Evolutionary conservation across 2,113 vertebrate genomes (phyloP), one percentile per base, ranked within the genome.

Genomic region (Pelecanus crispus): DNA sequence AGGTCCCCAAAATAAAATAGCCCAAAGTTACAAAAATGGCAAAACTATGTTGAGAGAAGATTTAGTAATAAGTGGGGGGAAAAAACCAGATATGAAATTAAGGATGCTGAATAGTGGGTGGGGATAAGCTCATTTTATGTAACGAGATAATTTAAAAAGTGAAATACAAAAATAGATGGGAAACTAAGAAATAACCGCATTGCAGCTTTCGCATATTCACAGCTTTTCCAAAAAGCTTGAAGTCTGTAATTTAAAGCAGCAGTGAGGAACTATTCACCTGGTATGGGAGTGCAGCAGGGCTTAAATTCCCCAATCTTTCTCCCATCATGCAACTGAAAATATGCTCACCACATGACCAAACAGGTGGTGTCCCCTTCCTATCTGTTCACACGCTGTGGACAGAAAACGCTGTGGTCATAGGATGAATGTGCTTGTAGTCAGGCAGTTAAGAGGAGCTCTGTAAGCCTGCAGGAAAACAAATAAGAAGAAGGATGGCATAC

Each of bases 151-250:
- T 93, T 92, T 93, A 47, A 83, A 91, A 91, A 82, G 31, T 92
- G 40, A 85, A 91, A 89, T 89, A 65, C 49, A 65, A 53, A 95
- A 94, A 89, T 91, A 91, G 71, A 61, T 61, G 53, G 13, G 50
- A 87, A 86, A 75, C 91, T 84, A 74, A 93, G 77, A 91, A 96
- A 89, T 92, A 94, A 68, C 88, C 63, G 86, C 88, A 85, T 78
- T 96, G 97, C 91, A 95, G 92, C 40, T 95, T 94, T 96, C 25
- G 7, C 58, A 66, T 81, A 52, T 88, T 95, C 83, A 38, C 56
- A 89, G 73, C 36, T 91, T 40, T 86, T 80, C 67, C 50, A 90
- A 73, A 80, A 73, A 93, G 3, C 67, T 73, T 68, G 55, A 90
- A 65, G 58, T 79, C 49, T 82, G 2, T 81, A 88, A 93, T 95